Base-by-base conservation (phyloP, 2,888 invertebrate genomes). In the Eristalinus sepulchralis region DNA sequence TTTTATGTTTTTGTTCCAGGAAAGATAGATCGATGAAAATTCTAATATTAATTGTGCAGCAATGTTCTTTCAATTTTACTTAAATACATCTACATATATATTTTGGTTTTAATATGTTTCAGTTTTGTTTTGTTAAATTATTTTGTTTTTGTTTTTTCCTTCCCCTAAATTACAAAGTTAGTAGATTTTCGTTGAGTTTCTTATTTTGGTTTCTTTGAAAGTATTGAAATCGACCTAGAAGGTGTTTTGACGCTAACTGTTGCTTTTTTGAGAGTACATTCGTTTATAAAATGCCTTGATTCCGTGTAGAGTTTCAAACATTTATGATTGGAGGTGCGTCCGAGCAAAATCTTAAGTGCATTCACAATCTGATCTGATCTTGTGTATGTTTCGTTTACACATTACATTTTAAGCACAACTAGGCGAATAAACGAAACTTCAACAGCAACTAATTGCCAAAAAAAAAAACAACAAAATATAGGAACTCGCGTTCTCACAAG, bases 11-110 rank as follows among this genome's bases (percentile, higher is more conserved):
- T 93, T 95, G 94, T 95, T 95, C 95, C 94, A 96, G 95, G 95
- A 96, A 96, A 95, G 96, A 96, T 92, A 96, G 95, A 94, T 96
- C 96, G 95, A 96, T 95, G 95, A 96, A 96, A 95, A 96, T 95
- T 95, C 96, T 96, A 92, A 92, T 89, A 92, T 92, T 93, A 92
- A 92, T 92, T 91, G 91, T 92, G 92, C 91, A 92, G 91, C 91
- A 91, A 90, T 89, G 89, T 92, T 92, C 91, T 91, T 89, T 88
- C 83, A 88, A 84, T 83, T 87, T 83, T 88, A 88, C 88, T 88
- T 88, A 84, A 88, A 83, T 87, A 86, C 88, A 83, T 86, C 64
- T 78, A 86, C 31, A 64, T 59, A 64, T 76, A 66, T 66, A 39
- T 66, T n/a, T 64, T 64, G 22, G 22, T 64, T 64, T 34, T 36